These are phyloP conservation scores for Colaptes auratus DNA, from an alignment of 2,113 vertebrate genomes.

Conservation along the genomic window DNA sequence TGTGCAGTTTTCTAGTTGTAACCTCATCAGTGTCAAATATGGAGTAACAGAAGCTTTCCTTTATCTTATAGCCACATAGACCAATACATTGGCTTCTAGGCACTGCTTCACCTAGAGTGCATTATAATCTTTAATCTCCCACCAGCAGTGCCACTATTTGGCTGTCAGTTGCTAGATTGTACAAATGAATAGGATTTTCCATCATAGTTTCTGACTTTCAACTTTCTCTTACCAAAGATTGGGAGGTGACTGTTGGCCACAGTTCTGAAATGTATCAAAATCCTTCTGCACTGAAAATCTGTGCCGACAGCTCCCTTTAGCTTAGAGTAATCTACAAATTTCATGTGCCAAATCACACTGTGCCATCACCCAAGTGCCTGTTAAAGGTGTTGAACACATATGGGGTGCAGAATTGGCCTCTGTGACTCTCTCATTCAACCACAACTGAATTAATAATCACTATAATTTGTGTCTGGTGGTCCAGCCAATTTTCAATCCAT, in stretches of 20 bases:
- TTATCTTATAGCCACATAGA: neutral
- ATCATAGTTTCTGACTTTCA: neutral
- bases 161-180: neutral
- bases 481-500: neutral
- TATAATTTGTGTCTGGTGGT: accelerated
- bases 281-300: neutral
- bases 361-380: neutral
- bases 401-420: neutral
- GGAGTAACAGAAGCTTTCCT: neutral
- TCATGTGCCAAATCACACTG: neutral
- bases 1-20: neutral
- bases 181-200: neutral
- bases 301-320: neutral
- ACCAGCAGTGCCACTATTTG: neutral
- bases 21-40: neutral
- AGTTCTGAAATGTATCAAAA: neutral
- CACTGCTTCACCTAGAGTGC: neutral
- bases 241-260: neutral
- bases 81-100: neutral
- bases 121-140: neutral
- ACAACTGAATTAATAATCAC: neutral
- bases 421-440: neutral
- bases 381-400: neutral
- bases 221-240: neutral
- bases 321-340: neutral